Evolutionary conservation across 2,888 invertebrate genomes (phyloP), one percentile per base, ranked within the genome.

Genomic region (Chloroclysta siterata): DNA sequence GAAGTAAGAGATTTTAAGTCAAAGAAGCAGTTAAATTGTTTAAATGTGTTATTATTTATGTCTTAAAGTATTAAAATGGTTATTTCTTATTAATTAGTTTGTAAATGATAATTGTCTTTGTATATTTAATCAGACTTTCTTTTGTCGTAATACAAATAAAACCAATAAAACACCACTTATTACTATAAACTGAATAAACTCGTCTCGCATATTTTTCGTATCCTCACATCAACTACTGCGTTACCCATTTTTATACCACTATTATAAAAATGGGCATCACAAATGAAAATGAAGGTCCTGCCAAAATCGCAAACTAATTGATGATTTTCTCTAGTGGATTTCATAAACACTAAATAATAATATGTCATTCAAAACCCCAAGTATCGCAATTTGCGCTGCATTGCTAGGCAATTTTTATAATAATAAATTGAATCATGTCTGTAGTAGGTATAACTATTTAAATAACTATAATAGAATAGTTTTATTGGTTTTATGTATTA

Each of bases 41-140:
- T 93, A 91, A 90, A 91, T 90, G 92, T 93, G 93, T 93, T 93
- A 92, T 92, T 93, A 93, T 92, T 93, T 93, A 93, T 93, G 91
- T 93, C 91, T 87, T 92, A 93, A 92, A 93, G 93, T 93, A 93
- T 93, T 93, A 92, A 91, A 92, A 90, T 90, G 91, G 92, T 93
- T 93, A 93, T 92, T 92, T 92, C 92, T 92, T 93, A 93, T 93
- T 93, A 89, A 91, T 92, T 93, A 93, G 91, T 92, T 93, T 86
- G 89, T 92, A 92, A 92, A 90, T 87, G 86, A 84, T 86, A 83
- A 88, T 88, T 83, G 83, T 86, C 87, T 86, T 87, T 88, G 86
- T 86, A 86, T 84, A 84, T 87, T 84, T 81, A 83, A 83, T 82
- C 80, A 73, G 82, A 82, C 78, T 81, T 79, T 82, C 76, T 77